Percentiles rank a stretch among this genome's conserved stretches.
These are phyloP conservation scores for Theocolax elegans DNA, from an alignment of 1,140 invertebrate species.

Conservation along the genomic window DNA sequence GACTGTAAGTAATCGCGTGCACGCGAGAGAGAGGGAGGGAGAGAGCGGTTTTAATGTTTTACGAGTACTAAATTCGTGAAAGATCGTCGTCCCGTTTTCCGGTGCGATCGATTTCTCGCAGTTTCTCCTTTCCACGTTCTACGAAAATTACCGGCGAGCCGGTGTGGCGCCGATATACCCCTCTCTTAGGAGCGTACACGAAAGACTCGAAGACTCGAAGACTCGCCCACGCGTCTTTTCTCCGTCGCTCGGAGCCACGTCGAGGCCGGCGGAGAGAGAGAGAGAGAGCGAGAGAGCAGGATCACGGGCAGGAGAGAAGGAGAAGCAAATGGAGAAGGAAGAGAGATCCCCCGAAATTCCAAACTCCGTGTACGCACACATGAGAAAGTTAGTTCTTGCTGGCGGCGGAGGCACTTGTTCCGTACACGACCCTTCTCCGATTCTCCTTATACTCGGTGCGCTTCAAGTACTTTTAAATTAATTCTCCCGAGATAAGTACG, in stretches of 20 bases:
- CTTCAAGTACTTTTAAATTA: background rate
- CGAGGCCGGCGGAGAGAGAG: too few relatives aligned
- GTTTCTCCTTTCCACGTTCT: background rate
- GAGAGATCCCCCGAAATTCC: conserved; percentile 16
- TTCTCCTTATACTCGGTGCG: background rate
- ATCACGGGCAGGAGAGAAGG: too few relatives aligned
- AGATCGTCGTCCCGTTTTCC: conserved; percentile 10
- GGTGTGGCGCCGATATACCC: conserved; percentile 55
- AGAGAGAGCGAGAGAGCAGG: too few relatives aligned
- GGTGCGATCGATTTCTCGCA: conserved; percentile 46
- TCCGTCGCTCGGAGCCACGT: too few relatives aligned
- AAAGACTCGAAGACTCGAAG: conserved; percentile 10
- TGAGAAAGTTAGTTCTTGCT: background rate
- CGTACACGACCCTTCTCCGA: background rate
- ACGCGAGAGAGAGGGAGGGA: too few relatives aligned
- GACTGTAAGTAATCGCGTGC: background rate
- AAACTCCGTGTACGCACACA: background rate
- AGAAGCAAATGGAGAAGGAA: too few relatives aligned
- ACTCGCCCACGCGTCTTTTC: conserved; percentile 36
- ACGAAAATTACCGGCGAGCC: conserved; percentile 52
- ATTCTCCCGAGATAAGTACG: too few relatives aligned
- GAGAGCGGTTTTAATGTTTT: conserved; percentile 13
- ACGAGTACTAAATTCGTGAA: conserved; percentile 29
- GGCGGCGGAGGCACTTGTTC: background rate
- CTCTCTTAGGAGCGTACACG: conserved; percentile 30